These are phyloP conservation scores for Lasius fuliginosus DNA, from an alignment of 2,888 invertebrate genomes.

Conservation along the genomic window DNA sequence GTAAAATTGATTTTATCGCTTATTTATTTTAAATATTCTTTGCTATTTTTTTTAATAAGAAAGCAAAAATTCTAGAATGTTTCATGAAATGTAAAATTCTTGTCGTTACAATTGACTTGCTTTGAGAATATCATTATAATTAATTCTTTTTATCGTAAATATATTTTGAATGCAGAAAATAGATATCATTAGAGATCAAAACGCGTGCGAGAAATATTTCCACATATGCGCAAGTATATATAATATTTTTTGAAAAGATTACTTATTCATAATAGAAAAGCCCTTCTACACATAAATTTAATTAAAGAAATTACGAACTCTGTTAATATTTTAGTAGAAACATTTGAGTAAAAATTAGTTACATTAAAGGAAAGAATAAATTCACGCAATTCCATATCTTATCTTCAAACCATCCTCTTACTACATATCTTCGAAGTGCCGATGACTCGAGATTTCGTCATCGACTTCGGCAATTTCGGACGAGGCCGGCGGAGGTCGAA, in stretches of 20 bases:
- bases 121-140: not conserved
- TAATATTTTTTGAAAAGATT: not conserved
- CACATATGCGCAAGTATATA: too few relatives aligned
- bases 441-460: slow-evolving; percentile 42
- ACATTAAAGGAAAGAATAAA: not conserved
- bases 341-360: not conserved
- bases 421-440: not conserved
- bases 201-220: not conserved
- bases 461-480: slow-evolving; percentile 37
- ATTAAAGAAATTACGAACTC: not conserved
- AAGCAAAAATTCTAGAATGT: not conserved
- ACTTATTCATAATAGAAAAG: not conserved
- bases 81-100: not conserved
- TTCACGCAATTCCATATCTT: slow-evolving; percentile 1
- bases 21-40: not conserved
- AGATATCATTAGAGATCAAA: not conserved
- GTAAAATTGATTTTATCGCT: not conserved
- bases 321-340: not conserved
- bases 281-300: not conserved
- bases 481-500: slow-evolving; percentile 48
- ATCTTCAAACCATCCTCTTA: not conserved
- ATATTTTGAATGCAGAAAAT: not conserved
- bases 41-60: not conserved
- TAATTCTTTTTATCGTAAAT: not conserved
- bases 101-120: not conserved